phyloP scores from a whole-genome alignment of 53 echinoderm and acorn worm genomes.

The Patiria pectinifera region DNA sequence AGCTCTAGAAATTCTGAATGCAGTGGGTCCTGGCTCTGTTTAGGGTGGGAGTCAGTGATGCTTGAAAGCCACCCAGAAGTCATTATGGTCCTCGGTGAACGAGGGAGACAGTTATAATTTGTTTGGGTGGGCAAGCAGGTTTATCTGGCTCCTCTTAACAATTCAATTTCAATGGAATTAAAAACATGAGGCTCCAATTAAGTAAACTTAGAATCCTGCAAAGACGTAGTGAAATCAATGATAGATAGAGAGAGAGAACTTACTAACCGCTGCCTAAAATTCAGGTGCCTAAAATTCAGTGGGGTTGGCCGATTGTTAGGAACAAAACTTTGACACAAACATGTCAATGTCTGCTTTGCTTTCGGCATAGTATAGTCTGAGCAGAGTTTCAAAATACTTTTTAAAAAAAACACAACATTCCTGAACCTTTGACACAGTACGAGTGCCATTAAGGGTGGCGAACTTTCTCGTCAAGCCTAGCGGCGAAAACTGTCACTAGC shows the following conservation, averaged over 20 bases:
- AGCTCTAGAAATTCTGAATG: background rate
- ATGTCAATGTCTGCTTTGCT: background rate
- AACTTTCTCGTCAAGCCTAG: background rate
- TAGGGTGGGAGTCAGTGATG: background rate
- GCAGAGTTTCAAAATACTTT: background rate
- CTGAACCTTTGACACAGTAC: background rate
- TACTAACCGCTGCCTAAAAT: background rate
- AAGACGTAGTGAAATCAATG: background rate
- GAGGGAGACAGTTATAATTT: background rate
- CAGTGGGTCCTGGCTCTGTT: background rate
- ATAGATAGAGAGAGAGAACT: no score
- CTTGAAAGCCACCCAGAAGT: background rate
- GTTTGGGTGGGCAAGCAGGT: slow-evolving; percentile 23
- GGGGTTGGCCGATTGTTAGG: background rate
- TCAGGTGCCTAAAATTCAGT: background rate
- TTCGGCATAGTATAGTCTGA: background rate
- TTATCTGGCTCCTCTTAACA: background rate
- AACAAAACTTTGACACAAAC: background rate
- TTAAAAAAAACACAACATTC: background rate
- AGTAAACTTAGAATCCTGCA: background rate
- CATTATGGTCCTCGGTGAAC: background rate
- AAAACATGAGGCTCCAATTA: background rate
- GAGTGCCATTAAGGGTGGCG: slow-evolving; percentile 6
- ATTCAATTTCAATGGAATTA: background rate
- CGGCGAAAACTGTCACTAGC: slow-evolving; percentile 14